Base-by-base conservation (phyloP, 2,113 vertebrate genomes). In the Lota lota region DNA sequence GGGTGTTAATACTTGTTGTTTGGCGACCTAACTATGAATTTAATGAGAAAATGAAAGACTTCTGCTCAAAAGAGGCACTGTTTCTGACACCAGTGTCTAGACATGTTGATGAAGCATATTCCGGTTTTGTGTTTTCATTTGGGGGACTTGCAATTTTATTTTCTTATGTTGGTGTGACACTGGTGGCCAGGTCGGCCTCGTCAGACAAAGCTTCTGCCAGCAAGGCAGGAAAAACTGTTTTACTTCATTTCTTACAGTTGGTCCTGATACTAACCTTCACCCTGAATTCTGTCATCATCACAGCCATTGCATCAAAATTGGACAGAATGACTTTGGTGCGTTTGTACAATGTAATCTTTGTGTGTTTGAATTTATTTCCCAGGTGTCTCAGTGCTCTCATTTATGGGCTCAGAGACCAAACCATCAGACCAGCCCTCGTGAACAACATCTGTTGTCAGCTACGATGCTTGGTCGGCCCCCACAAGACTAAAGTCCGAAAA, bases 211-310 rank as follows among this genome's bases (percentile, higher is more conserved):
- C 61, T 3, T 85, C 77, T 1, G 75, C 70, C 10, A 75, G 1
- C 4, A 90, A 85, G 74, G 85, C 84, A 22, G 72, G 65, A 12
- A 69, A 61, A 8, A 87, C 87, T 0, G 78, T 88, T 7, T 65
- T 85, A 22, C 75, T 88, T 19, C 84, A 87, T 22, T 63, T 87
- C 28, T 24, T 84, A 24, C 87, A 88, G 75, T 77, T 88, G 15
- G 66, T 69, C 7, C 77, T 87, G 24, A 79, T 65, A 8, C 78
- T 87, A 16, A 60, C 24, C 51, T 75, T 76, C 12, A 72, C 80
- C 12, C 2, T 87, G 18, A 58, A 28, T 62, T 10, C 61, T 51
- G 64, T 67, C 50, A 73, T 83, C 68, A 56, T 83, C 24, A 18
- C 36, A 63, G 10, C 28, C 16, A 36, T 81, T 6, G n/a, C 51